Conservation (phyloP, 2,888 invertebrate species). For the Agrypnus murinus region DNA sequence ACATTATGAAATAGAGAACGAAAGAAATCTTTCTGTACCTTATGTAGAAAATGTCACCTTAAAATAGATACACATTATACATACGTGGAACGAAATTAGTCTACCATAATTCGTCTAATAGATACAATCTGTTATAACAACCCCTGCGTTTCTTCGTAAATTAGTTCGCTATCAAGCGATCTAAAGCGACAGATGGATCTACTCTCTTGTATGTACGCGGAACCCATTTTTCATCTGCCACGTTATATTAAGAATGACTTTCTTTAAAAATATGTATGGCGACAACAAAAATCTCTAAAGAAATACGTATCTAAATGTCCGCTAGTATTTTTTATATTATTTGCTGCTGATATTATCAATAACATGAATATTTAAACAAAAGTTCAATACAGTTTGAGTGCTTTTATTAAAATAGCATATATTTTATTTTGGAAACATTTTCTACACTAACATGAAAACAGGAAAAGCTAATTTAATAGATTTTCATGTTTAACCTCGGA, state of each 20-base stretch:
- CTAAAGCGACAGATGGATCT: slow-evolving; percentile 48
- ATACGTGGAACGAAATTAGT: slow-evolving; percentile 57
- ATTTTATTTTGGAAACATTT: too few species aligned
- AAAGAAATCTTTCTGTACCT: slow-evolving; percentile 10
- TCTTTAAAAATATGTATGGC: slow-evolving; percentile 40
- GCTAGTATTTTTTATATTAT: too few species aligned
- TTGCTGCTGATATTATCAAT: too few species aligned
- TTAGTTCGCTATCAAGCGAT: slow-evolving; percentile 60
- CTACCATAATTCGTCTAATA: slow-evolving; percentile 62
- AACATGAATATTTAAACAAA: too few species aligned
- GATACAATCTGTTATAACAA: slow-evolving; percentile 61
- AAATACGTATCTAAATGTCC: slow-evolving; percentile 21
- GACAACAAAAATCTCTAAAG: slow-evolving; percentile 18
- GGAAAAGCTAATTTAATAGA: too few species aligned
- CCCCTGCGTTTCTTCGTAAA: slow-evolving; percentile 57
- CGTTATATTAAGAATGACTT: slow-evolving; percentile 44
- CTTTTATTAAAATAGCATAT: too few species aligned
- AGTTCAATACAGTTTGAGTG: too few species aligned
- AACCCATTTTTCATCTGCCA: slow-evolving; percentile 46
- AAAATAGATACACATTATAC: slow-evolving; percentile 27
- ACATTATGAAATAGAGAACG: too few species aligned
- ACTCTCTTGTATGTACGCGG: slow-evolving; percentile 40
- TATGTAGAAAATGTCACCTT: background rate
- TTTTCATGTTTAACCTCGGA: too few species aligned
- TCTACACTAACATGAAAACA: too few species aligned